Evolutionary conservation across 1,140 invertebrate genomes (phyloP), one percentile per base, ranked within the genome.

Genomic region (honey bee (Apis mellifera)): DNA sequence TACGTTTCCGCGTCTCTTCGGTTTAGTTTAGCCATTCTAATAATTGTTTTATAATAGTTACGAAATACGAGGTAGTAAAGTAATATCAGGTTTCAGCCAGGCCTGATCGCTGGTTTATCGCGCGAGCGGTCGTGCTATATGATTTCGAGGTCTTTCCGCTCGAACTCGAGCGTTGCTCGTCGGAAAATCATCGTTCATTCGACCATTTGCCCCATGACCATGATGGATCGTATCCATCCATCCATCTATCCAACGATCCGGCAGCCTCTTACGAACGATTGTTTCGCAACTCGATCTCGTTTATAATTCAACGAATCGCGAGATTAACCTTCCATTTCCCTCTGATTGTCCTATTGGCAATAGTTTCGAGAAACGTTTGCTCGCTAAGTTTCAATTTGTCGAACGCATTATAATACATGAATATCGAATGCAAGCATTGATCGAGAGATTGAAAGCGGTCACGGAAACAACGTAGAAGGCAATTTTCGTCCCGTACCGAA

Each of bases 1-100:
- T 66, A 50, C 50, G 59, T 68, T 87, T 87, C 83, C 86, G 78
- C 71, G 62, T 84, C 73, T 52, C 73, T 52, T 19, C 74, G n/a
- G 54, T 57, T 84, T 57, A 13, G 42, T 72, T 65, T n/a, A 50
- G 13, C 50, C 66, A 26, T 59, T 54, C 26, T 50, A 55, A 26
- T 70, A 82, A 82, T 82, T 65, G 80, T 78, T 78, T 57, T 52
- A 12, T 78, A 64, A 64, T 70, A 65, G 73, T 78, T 78, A 78
- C 59, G 80, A 78, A 76, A 78, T 54, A 76, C 71, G 19, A 50
- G 55, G 48, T 50, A 17, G 54, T 57, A 0, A 23, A 17, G 57
- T 76, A 82, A 82, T 71, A 19, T 1, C 2, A n/a, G 66, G 74
- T 55, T 78, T 54, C 13, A 21, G 15, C 4, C 19, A 11, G 13